phyloP scores from a whole-genome alignment of 2,797 vertebrate genomes.

The Enteromius argenteus region DNA sequence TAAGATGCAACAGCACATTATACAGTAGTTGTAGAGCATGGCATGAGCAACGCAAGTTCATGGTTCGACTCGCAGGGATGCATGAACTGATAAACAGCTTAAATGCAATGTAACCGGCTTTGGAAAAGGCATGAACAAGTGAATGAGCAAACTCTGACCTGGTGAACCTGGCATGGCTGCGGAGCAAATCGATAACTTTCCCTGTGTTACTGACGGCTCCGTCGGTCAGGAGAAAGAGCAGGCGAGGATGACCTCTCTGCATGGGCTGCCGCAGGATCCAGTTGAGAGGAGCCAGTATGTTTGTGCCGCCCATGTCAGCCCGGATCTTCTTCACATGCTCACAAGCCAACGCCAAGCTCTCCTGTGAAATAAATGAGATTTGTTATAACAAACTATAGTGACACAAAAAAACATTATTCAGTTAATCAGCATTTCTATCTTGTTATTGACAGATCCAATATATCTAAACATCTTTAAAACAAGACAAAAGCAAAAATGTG shows the following conservation, averaged over 20 bases:
- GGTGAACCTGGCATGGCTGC: slow-evolving; percentile 84
- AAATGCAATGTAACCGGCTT: neutral
- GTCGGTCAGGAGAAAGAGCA: slow-evolving; percentile 89
- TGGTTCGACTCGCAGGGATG: neutral
- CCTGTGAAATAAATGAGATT: slow-evolving; percentile 72
- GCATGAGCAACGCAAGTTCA: neutral
- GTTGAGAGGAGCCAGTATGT: slow-evolving; percentile 86
- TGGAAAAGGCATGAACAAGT: neutral
- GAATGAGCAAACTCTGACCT: slow-evolving; percentile 75
- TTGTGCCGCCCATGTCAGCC: slow-evolving; percentile 91
- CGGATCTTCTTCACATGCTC: slow-evolving; percentile 84
- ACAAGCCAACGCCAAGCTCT: slow-evolving; percentile 85
- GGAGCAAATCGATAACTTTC: slow-evolving; percentile 88
- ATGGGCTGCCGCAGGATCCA: slow-evolving; percentile 90
- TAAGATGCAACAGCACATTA: neutral
- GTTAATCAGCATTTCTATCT: neutral
- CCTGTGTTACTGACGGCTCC: slow-evolving; percentile 86
- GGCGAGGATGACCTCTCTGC: slow-evolving; percentile 86
- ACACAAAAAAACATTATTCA: neutral
- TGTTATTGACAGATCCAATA: neutral
- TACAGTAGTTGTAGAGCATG: neutral
- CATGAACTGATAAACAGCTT: neutral
- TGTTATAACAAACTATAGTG: neutral
- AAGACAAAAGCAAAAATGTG: neutral
- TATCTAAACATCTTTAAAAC: neutral